Conservation (phyloP, 2,113 vertebrate genomes). For the Mesitornis unicolor region DNA sequence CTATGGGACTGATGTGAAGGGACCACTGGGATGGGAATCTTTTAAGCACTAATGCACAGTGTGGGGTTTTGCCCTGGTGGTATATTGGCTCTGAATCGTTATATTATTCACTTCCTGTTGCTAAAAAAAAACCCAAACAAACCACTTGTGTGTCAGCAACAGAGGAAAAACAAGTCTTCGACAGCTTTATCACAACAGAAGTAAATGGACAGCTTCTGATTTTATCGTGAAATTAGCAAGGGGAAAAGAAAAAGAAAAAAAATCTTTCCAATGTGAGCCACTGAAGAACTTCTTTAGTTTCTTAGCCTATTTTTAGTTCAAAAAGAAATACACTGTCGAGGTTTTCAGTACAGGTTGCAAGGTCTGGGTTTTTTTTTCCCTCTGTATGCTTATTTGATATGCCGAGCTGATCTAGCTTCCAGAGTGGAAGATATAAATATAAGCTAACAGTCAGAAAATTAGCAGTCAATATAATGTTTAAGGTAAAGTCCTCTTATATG, state of each 20-base stretch:
- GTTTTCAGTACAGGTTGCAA: background rate
- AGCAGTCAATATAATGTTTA: background rate
- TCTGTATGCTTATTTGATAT: background rate
- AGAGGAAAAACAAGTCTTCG: background rate
- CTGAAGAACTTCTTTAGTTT: background rate
- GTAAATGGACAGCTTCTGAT: slow-evolving; percentile 15
- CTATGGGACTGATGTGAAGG: background rate
- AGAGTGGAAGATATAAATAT: background rate
- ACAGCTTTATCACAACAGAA: slow-evolving; percentile 16
- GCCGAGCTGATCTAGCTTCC: background rate
- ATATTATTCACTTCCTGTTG: slow-evolving; percentile 27
- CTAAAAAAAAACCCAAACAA: background rate
- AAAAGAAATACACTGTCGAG: background rate
- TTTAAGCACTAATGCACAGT: background rate
- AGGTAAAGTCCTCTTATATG: background rate
- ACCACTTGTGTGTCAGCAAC: background rate
- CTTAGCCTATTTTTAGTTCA: slow-evolving; percentile 26
- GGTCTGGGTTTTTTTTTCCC: background rate
- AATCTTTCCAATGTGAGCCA: background rate
- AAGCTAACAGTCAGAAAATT: background rate
- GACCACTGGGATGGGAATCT: background rate
- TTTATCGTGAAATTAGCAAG: background rate
- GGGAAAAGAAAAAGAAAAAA: background rate
- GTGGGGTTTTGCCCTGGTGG: background rate
- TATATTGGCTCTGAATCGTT: background rate